Evolutionary conservation across 2,113 vertebrate species (phyloP), one percentile per base, ranked within the genome.

Genomic region (Amia ocellicauda): DNA sequence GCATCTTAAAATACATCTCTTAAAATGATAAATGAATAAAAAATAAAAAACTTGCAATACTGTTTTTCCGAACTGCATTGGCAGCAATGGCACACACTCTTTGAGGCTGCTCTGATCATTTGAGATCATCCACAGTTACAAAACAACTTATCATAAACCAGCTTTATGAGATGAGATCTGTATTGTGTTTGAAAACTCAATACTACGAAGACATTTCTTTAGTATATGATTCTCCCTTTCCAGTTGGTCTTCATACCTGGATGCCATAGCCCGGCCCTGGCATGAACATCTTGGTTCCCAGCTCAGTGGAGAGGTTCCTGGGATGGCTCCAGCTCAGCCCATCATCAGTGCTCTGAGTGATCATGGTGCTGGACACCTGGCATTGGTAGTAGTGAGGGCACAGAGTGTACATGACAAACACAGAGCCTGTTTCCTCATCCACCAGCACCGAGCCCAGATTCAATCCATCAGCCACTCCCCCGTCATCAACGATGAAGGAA

Each of bases 261-360:
- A 96, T 90, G 17, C 94, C 94, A 1, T 85, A 91, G 26, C 94
- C 94, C 0, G 94, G 94, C 2, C 94, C 94, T 0, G 91, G 85
- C 8, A 77, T 80, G 14, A 96, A 96, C 73, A 71, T 80, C 67
- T 86, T 85, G 0, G 90, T 85, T 3, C 91, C 91, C 0, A 96
- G 77, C 42, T 89, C 85, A 20, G 69, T 19, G 0, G 94, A 95
- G 47, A 96, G 90, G 77, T 96, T 96, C 41, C 80, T 83, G 4
- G 93, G 93, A 0, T 1, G 0, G 60, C 83, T 89, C 94, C 94
- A 96, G 69, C 84, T 90, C 14, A 91, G n/a, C 2, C 94, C 94
- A 0, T 96, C 94, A 0, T 96, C 89, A 59, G 0, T 16, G 70
- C 92, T 96, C 80, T 91, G 75, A 17, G 94, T 76, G 67, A 96